Conservation (phyloP, 2,888 invertebrate genomes). For the Eupithecia centaureata region DNA sequence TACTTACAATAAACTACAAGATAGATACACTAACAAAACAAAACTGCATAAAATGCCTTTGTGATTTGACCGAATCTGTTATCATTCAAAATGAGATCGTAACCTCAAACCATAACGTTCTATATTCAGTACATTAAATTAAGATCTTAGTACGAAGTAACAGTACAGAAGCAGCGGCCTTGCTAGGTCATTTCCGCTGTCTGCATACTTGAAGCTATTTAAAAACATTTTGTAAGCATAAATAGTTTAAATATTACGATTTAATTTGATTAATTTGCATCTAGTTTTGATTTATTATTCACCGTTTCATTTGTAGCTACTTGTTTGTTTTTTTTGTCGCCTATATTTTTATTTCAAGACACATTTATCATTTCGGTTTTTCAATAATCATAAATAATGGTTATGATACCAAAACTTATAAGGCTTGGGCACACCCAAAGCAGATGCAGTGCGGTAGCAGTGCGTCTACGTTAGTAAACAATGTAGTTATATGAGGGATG, state of each 20-base stretch:
- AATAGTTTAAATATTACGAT: background rate
- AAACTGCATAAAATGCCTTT: slow-evolving; percentile 47
- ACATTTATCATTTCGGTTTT: slow-evolving; percentile 19
- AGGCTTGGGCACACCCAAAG: too few relatives aligned
- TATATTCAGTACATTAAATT: slow-evolving; percentile 40
- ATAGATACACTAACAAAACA: slow-evolving; percentile 9
- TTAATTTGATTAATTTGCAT: background rate
- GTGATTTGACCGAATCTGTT: slow-evolving; percentile 16
- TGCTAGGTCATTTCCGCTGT: slow-evolving; percentile 74
- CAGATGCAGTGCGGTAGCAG: too few relatives aligned
- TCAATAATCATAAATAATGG: slow-evolving; percentile 14
- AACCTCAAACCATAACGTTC: slow-evolving; percentile 25
- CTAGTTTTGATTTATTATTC: background rate
- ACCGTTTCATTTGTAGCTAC: background rate
- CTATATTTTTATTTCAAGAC: slow-evolving; percentile 1
- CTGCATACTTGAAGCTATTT: slow-evolving; percentile 63
- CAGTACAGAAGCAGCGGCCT: slow-evolving; percentile 72
- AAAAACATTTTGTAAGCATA: slow-evolving; percentile 19
- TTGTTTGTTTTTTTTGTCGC: slow-evolving; percentile 4
- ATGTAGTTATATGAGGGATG: too few relatives aligned
- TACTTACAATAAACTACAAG: too few relatives aligned
- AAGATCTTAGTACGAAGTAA: slow-evolving; percentile 66
- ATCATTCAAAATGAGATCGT: slow-evolving; percentile 40
- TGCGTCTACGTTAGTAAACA: too few relatives aligned
- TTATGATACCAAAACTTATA: slow-evolving; percentile 24